Percentiles rank a stretch among this genome's conserved stretches.
Conservation (phyloP, 1,140 invertebrate species). For the Hyposmocoma kahamanoa region DNA sequence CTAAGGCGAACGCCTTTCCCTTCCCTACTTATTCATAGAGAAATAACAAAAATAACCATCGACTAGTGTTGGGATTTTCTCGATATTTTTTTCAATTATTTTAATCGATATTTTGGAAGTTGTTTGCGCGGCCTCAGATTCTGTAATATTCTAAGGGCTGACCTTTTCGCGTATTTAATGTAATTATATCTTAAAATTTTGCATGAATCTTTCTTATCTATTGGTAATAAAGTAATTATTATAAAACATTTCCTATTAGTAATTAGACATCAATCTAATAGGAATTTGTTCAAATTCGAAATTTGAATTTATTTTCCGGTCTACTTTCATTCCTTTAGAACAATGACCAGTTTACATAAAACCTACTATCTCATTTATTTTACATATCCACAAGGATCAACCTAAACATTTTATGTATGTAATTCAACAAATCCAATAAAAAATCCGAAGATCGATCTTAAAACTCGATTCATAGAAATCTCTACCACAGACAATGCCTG, state of each 20-base stretch:
- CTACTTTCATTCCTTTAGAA: background rate
- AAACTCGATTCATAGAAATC: background rate
- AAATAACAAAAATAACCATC: conserved; percentile 1
- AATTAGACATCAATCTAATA: background rate
- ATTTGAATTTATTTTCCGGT: background rate
- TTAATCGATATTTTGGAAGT: background rate
- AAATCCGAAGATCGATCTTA: background rate
- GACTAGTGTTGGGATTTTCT: background rate
- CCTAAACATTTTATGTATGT: background rate
- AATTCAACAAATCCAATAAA: background rate
- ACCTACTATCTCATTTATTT: too few species aligned
- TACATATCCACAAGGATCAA: too few species aligned
- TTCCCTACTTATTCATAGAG: conserved; percentile 4
- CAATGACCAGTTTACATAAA: background rate
- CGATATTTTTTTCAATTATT: background rate
- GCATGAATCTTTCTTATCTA: background rate
- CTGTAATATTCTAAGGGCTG: too few species aligned
- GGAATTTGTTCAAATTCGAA: background rate
- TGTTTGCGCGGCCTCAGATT: too few species aligned
- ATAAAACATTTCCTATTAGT: background rate
- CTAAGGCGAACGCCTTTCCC: conserved; percentile 1
- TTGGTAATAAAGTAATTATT: background rate
- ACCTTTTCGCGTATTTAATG: background rate
- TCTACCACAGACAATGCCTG: background rate
- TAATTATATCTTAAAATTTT: background rate